A percentile compares a stretch with the other conserved stretches of the same genome.
These are phyloP conservation scores for Tridacna gigas DNA, from an alignment of 2,888 invertebrate species.

Conservation along the genomic window DNA sequence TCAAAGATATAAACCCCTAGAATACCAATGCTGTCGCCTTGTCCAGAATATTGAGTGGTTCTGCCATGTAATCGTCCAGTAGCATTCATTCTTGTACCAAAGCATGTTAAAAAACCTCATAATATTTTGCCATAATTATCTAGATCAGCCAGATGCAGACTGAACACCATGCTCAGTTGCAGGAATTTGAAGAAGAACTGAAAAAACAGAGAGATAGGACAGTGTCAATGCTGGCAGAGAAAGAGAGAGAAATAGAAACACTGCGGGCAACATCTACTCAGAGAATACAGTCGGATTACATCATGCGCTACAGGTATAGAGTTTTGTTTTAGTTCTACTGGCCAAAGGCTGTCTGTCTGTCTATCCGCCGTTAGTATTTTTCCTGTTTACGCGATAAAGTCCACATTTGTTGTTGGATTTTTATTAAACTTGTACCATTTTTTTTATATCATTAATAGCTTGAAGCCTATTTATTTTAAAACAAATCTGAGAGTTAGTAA, in stretches of 20 bases:
- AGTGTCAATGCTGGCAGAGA: slow-evolving; percentile 91
- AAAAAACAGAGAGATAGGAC: slow-evolving; percentile 93
- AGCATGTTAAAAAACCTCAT: not conserved
- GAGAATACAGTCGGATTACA: slow-evolving; percentile 62
- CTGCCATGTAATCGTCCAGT: no score
- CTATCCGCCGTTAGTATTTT: not conserved
- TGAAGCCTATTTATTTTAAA: no score
- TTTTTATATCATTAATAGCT: no score
- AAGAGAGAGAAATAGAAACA: slow-evolving; percentile 87
- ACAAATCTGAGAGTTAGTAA: no score
- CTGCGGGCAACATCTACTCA: slow-evolving; percentile 80
- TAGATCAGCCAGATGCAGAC: slow-evolving; percentile 83
- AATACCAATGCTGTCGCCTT: no score
- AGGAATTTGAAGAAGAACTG: slow-evolving; percentile 81
- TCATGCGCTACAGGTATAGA: slow-evolving; percentile 46
- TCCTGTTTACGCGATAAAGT: not conserved
- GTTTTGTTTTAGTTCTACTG: not conserved
- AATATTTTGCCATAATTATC: not conserved
- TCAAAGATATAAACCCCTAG: no score
- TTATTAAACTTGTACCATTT: no score
- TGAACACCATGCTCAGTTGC: slow-evolving; percentile 89
- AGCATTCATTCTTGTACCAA: no score
- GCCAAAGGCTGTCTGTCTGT: no score
- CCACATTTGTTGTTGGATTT: not conserved
- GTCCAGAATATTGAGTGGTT: no score